Conservation (phyloP, 2,888 invertebrate species). For the Synergus laeviventris region DNA sequence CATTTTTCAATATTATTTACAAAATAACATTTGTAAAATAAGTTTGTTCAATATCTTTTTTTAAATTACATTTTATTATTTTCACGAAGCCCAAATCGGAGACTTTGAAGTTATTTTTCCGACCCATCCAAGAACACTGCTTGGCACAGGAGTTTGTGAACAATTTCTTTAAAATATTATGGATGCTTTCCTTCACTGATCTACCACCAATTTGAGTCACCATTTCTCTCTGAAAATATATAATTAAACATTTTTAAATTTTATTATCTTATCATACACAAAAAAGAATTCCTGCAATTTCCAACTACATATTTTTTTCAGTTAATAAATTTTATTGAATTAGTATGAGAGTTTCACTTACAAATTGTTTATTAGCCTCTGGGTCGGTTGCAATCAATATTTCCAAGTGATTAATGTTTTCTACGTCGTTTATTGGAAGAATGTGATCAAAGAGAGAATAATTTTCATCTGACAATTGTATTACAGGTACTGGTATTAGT, state of each 20-base stretch:
- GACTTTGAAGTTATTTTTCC: conserved; percentile 39
- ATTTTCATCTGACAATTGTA: conserved; percentile 18
- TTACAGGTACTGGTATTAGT: not conserved
- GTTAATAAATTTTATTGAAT: not conserved
- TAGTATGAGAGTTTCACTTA: not conserved
- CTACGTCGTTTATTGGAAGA: conserved; percentile 18
- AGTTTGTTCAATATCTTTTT: not conserved
- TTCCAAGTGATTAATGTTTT: conserved; percentile 34
- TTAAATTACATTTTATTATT: conserved; percentile 25
- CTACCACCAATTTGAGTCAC: conserved; percentile 36
- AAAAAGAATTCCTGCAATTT: not conserved
- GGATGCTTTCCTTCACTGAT: conserved; percentile 20
- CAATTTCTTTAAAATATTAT: conserved; percentile 29
- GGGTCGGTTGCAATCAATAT: conserved; percentile 11
- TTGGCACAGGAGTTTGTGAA: conserved; percentile 38
- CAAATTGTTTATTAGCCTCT: conserved; percentile 13
- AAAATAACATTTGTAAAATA: not conserved
- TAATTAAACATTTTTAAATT: not conserved
- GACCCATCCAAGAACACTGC: conserved; percentile 42
- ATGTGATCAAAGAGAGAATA: conserved; percentile 7
- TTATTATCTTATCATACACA: not conserved
- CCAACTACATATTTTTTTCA: not conserved
- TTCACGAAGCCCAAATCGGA: conserved; percentile 36
- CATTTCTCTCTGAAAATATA: conserved; percentile 27
- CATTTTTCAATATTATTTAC: not conserved